These are phyloP conservation scores for Dolichoris vasculosae DNA, from an alignment of 1,140 invertebrate genomes.

Conservation along the genomic window DNA sequence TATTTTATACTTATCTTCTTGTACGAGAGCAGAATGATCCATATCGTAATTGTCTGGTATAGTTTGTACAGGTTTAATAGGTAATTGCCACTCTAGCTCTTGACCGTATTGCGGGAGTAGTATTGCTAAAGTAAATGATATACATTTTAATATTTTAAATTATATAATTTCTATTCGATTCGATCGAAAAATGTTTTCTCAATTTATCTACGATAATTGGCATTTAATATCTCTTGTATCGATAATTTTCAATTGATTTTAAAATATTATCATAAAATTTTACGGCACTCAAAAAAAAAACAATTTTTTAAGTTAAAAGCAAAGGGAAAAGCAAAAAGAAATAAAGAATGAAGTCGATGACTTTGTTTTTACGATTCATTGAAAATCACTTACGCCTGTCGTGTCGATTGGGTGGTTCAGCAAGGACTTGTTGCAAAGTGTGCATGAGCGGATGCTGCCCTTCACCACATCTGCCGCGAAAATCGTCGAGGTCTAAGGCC, in stretches of 20 bases:
- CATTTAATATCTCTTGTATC: too few relatives aligned
- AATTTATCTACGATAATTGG: too few relatives aligned
- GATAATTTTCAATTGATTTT: too few relatives aligned
- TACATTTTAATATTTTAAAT: too few relatives aligned
- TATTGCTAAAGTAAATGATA: constrained; percentile 59
- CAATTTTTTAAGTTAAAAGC: too few relatives aligned
- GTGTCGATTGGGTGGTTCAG: constrained; percentile 68
- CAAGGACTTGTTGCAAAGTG: constrained; percentile 80
- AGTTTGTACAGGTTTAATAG: neutral
- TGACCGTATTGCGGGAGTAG: constrained; percentile 59
- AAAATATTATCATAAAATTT: too few relatives aligned
- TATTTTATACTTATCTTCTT: constrained; percentile 73
- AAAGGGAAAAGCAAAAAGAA: too few relatives aligned
- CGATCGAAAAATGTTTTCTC: too few relatives aligned
- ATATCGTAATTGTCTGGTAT: neutral
- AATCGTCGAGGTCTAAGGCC: constrained; percentile 83
- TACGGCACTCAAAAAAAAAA: too few relatives aligned
- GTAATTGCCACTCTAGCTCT: constrained; percentile 60
- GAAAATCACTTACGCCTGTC: constrained; percentile 62
- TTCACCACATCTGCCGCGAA: constrained; percentile 79
- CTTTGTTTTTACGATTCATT: neutral
- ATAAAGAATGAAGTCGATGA: too few relatives aligned
- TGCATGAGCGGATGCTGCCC: constrained; percentile 85
- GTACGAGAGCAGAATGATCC: neutral
- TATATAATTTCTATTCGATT: too few relatives aligned